Base-by-base conservation (phyloP, 2,888 invertebrate species). In the Drosophila diplacantha region DNA sequence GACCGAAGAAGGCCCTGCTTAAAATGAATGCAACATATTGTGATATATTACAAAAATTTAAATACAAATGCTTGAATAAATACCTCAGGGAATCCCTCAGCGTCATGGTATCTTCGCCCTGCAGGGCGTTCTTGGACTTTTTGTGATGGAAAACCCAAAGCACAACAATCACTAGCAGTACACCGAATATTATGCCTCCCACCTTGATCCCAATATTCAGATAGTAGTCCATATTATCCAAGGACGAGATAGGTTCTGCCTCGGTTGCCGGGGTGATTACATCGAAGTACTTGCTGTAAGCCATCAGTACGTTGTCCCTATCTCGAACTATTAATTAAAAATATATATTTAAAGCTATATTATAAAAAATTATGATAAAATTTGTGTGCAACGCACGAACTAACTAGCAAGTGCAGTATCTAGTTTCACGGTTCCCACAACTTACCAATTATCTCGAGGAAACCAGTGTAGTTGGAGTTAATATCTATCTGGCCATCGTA, bases 391-490 rank as follows among this genome's bases (percentile, higher is more conserved):
- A 7, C 7, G 14, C 11, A 29, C 3, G 29, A 11, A 29, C 1
- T 11, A 29, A 31, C 3, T 14, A 12, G 32, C 2, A 5, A 16
- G 3, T 9, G 4, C 8, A 11, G 9, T 16, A 16, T 16, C 11
- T 18, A 8, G 9, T 7, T n/a, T 7, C 14, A 5, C 6, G 16
- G 16, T 16, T 35, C 5, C 16, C 5, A 18, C 0, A 0, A 89
- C 90, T 89, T 87, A 94, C 95, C 93, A 75, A 95, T 93, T 12
- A 96, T 90, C 90, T 96, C 95, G 34, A 96, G 90, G 85, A 95
- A 96, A 20, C 95, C 93, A 0, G 96, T 95, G 75, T 97, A 97
- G 85, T 95, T 95, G 12, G 94, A 93, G 52, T 90, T 91, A 14
- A 92, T 90, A 81, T 95, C 94, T 47, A 97, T 90, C 53, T 89